Conservation (phyloP, 1,140 invertebrate species). For the Eulimnadia texana region DNA sequence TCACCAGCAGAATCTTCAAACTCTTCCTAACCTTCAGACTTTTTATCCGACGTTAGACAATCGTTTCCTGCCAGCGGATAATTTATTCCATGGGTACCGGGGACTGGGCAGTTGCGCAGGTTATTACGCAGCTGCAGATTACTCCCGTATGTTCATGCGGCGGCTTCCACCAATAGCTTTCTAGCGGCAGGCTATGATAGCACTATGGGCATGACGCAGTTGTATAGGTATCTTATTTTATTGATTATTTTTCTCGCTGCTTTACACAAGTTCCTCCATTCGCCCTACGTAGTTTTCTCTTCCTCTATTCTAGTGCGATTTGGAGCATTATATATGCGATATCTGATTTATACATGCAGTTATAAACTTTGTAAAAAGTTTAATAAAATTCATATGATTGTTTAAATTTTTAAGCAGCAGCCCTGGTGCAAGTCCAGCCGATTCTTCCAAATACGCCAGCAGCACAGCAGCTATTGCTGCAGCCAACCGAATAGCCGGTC, state of each 20-base stretch:
- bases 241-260: too few relatives aligned
- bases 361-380: too few relatives aligned
- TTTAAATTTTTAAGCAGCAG: constrained; percentile 2
- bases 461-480: not conserved
- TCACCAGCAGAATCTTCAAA: constrained; percentile 50
- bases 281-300: too few relatives aligned
- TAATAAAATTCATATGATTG: too few relatives aligned
- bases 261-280: too few relatives aligned
- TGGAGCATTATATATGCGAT: too few relatives aligned
- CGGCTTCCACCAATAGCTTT: constrained; percentile 59
- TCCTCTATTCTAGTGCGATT: too few relatives aligned
- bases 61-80: constrained; percentile 59
- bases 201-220: constrained; percentile 7
- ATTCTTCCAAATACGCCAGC: constrained; percentile 11
- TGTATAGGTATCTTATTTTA: constrained; percentile 33
- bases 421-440: constrained; percentile 2
- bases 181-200: constrained; percentile 30
- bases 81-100: constrained; percentile 72
- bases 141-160: constrained; percentile 38
- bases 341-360: too few relatives aligned
- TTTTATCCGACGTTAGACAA: constrained; percentile 42
- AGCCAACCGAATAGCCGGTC: constrained; percentile 4
- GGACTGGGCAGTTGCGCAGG: constrained; percentile 39
- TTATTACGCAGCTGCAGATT: constrained; percentile 52
- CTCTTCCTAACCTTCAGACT: constrained; percentile 50